Conservation (phyloP, 2,797 vertebrate genomes). For the Ciconia nigra region DNA sequence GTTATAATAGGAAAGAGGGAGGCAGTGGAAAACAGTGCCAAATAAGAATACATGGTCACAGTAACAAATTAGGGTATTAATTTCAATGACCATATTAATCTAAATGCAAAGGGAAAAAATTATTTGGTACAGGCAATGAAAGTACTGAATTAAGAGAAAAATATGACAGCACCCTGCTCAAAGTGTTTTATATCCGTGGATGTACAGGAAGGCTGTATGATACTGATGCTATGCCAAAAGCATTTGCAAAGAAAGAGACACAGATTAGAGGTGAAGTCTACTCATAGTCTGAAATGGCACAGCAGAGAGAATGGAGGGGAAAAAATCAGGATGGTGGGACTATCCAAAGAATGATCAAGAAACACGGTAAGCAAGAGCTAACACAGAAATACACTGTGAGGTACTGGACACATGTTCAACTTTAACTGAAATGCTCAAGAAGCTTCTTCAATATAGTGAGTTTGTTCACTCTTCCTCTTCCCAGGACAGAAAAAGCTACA, state of each 20-base stretch:
- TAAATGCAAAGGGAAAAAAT: neutral
- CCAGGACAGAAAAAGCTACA: neutral
- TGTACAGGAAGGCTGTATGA: neutral
- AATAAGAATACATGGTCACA: neutral
- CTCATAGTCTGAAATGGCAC: neutral
- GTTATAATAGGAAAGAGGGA: neutral
- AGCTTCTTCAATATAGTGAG: neutral
- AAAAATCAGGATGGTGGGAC: neutral
- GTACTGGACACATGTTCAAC: neutral
- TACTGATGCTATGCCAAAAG: neutral
- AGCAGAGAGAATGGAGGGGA: fast-evolving
- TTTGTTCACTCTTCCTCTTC: neutral
- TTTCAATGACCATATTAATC: neutral
- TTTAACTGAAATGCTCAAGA: neutral
- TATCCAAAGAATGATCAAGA: neutral
- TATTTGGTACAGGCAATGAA: neutral
- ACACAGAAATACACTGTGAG: fast-evolving
- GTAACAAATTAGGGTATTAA: neutral
- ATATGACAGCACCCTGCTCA: neutral
- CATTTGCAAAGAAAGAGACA: neutral
- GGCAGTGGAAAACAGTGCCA: neutral
- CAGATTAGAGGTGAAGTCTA: neutral
- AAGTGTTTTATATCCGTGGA: fast-evolving
- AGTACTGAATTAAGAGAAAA: neutral
- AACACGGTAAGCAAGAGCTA: neutral